Evolutionary conservation across 1,140 invertebrate species (phyloP), one percentile per base, ranked within the genome.

Genomic region (Ditylenchus dipsaci): DNA sequence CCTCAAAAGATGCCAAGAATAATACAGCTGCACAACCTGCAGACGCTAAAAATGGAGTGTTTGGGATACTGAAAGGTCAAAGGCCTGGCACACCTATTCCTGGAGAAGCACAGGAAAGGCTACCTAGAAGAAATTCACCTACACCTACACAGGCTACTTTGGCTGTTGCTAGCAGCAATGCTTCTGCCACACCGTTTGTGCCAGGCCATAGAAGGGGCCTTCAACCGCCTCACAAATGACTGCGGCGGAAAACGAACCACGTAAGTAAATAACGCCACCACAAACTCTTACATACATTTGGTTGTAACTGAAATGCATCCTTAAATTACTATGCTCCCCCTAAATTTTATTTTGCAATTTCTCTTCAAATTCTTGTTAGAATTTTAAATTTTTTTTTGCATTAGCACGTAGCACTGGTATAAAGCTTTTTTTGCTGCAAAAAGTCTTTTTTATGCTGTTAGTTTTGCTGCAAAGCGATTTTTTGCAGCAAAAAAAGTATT

Each of bases 131-230:
- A 53, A 3, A 26, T 26, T 53, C 49, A 3, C 23, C n/a, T 5
- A 53, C 49, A 26, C 49, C 49, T 21, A 3, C 49, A 5, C 49
- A 3, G 15, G 21, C 19, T 21, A 8, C 27, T 19, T 3, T 19
- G 19, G 59, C 19, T 30, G 19, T 13, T 5, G n/a, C 59, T 27
- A 26, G 8, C 19, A 33, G n/a, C n/a, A n/a, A n/a, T n/a, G n/a
- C n/a, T 19, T 3, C 29, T 3, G 21, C 38, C 8, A n/a, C 59
- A 61, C 59, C 59, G 8, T 78, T 78, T 43, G 43, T 42, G 33
- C 70, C 76, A 30, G 68, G 59, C n/a, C 74, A 76, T 65, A 73
- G 74, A 21, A 65, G 74, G 15, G 73, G 70, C 3, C 69, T 23
- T 75, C 73, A 17, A 75, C 71, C 3, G 45, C 47, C 21, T 75